Evolutionary conservation across 2,888 invertebrate species (phyloP).

Genomic region (Troglohyphantes excavatus): DNA sequence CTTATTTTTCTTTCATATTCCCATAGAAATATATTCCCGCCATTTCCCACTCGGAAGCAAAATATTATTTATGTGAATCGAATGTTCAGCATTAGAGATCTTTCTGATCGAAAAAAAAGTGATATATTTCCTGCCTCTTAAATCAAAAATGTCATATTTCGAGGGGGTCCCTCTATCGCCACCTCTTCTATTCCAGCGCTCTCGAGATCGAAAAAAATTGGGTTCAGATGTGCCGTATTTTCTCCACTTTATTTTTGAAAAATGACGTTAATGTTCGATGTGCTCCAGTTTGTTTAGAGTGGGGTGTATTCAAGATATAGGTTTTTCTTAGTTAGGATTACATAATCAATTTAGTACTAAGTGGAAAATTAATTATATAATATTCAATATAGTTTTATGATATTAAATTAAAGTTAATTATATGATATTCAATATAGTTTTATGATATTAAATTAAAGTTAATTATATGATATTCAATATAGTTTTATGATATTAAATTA

Average conservation of each 20-base stretch:
- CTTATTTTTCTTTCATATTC: background rate
- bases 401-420: no score
- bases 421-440: no score
- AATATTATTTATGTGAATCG: background rate
- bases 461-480: no score
- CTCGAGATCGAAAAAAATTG: background rate
- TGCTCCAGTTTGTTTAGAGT: background rate
- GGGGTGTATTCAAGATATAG: background rate
- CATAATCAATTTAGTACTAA: no score
- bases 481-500: no score
- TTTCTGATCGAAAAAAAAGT: background rate
- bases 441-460: no score
- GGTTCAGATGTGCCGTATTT: background rate
- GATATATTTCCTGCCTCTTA: constrained; percentile 10
- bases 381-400: no score
- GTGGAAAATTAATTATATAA: no score
- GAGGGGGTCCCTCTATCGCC: background rate
- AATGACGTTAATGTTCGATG: background rate
- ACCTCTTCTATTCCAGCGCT: background rate
- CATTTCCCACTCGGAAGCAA: background rate
- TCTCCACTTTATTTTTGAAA: background rate
- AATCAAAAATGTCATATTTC: constrained; percentile 7
- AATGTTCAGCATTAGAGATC: background rate
- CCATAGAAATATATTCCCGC: background rate
- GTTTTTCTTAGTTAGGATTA: no score